Base-by-base conservation (phyloP, 1,140 invertebrate genomes). In the Dinoponera quadriceps region DNA sequence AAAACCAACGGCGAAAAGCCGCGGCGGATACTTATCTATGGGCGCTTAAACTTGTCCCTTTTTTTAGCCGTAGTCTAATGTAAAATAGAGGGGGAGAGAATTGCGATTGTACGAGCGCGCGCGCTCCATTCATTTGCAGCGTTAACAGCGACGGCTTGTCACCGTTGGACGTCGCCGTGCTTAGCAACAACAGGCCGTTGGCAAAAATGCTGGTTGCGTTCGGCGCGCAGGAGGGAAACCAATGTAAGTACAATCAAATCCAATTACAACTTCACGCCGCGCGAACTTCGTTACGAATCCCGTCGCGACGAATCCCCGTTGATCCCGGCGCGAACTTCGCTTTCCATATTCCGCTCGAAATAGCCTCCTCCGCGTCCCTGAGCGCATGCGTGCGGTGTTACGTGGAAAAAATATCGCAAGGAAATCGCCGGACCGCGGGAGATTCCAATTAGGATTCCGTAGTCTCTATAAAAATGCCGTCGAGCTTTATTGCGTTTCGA, bases 91-190 rank as follows among this genome's bases (percentile, higher is more conserved):
- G n/a, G 4, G 38, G 66, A 77, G 7, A 11, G 11, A 44, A 44
- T 44, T 44, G 38, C 38, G 11, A 25, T n/a, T 22, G 55, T 44
- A 22, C 29, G 25, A 20, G 13, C 38, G 7, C 29, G 16, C 1
- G n/a, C 29, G 22, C 82, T 69, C 44, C 71, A 85, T 55, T 57
- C 44, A 85, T 88, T 93, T 92, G 0, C 94, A 97, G 97, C 91
- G 95, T 98, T 80, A 99, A 99, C 92, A 96, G 95, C 73, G 98
- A 99, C 93, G 97, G 98, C 3, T 95, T 99, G 62, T 98, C 97
- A 18, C 96, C 98, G 0, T 93, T 99, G 91, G 98, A 99, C 93
- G 96, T 99, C 60, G 98, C 98, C 0, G 97, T 99, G 22, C 95
- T 99, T 90, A 97, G 97, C 87, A 97, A 97, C 92, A 98, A 99